Evolutionary conservation across 2,797 vertebrate genomes (phyloP).

Genomic region (Pogoniulus pusillus): DNA sequence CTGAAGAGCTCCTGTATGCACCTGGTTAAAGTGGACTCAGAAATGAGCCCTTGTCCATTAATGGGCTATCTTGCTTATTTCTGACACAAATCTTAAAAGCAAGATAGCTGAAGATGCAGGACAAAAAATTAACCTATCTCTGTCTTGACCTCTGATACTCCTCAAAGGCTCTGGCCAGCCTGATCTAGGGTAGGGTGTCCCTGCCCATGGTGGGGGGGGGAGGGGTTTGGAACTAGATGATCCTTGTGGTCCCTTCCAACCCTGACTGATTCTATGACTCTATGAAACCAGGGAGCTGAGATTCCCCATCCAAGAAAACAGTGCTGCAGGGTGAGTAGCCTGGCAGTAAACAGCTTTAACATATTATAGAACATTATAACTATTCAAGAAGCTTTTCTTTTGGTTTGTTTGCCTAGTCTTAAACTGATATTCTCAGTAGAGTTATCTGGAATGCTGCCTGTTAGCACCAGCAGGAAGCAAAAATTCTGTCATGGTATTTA

Average conservation of each 20-base stretch:
- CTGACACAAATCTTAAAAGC: neutral
- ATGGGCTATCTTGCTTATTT: neutral
- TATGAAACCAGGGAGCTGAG: neutral
- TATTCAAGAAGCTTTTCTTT: slow-evolving; percentile 49
- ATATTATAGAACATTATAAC: slow-evolving; percentile 27
- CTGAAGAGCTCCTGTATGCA: neutral
- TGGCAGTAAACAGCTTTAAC: slow-evolving; percentile 43
- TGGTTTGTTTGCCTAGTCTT: slow-evolving; percentile 29
- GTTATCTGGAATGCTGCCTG: slow-evolving; percentile 32
- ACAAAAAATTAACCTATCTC: neutral
- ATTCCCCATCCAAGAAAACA: slow-evolving; percentile 16
- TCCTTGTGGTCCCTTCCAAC: too few relatives aligned
- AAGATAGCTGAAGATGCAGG: neutral
- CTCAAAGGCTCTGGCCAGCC: too few relatives aligned
- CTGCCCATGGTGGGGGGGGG: too few relatives aligned
- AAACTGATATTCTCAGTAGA: slow-evolving; percentile 19
- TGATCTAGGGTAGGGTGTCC: too few relatives aligned
- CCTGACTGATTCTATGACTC: too few relatives aligned
- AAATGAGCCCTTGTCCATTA: neutral
- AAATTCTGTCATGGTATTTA: slow-evolving; percentile 8
- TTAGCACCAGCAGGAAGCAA: slow-evolving; percentile 36
- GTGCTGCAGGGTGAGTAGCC: slow-evolving; percentile 22
- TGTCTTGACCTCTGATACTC: neutral
- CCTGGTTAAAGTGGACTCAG: neutral
- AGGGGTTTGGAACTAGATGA: too few relatives aligned